Conservation (phyloP, 2,888 invertebrate species). For the Caenorhabditis becei region DNA sequence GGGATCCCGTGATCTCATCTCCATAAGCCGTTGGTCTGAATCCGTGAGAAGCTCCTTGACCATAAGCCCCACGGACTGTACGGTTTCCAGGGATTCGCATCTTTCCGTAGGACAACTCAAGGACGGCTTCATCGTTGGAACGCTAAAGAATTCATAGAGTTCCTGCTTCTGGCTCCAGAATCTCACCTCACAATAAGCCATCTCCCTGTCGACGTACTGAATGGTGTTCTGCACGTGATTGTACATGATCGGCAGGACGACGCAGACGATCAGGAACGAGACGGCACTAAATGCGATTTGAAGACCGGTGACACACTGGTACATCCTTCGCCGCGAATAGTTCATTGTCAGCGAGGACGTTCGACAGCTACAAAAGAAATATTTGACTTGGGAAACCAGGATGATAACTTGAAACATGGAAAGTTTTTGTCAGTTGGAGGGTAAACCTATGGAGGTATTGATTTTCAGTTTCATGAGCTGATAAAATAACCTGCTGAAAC, state of each 20-base stretch:
- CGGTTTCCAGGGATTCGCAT: conserved; percentile 57
- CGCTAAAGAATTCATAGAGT: too few species aligned
- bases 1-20: conserved; percentile 79
- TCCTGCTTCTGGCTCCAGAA: too few species aligned
- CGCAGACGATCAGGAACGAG: conserved; percentile 77
- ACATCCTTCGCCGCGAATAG: conserved; percentile 74
- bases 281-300: conserved; percentile 81
- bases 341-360: conserved; percentile 73
- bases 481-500: too few species aligned
- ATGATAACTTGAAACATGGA: too few species aligned
- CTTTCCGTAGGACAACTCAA: conserved; percentile 73
- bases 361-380: conserved; percentile 67
- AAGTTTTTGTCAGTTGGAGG: too few species aligned
- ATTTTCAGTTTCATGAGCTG: too few species aligned
- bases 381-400: too few species aligned
- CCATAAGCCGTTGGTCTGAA: conserved; percentile 65
- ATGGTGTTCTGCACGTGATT: conserved; percentile 81
- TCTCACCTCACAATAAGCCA: conserved; percentile 81
- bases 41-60: conserved; percentile 55
- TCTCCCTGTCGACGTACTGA: conserved; percentile 80
- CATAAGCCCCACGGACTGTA: conserved; percentile 69
- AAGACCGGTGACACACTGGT: conserved; percentile 79
- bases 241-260: conserved; percentile 81
- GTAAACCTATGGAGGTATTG: too few species aligned
- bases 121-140: conserved; percentile 75